Percentiles rank a stretch among this genome's conserved stretches.
Conservation (phyloP, 37 sponge, comb jelly and placozoan genomes). For the Crambe crambe region DNA sequence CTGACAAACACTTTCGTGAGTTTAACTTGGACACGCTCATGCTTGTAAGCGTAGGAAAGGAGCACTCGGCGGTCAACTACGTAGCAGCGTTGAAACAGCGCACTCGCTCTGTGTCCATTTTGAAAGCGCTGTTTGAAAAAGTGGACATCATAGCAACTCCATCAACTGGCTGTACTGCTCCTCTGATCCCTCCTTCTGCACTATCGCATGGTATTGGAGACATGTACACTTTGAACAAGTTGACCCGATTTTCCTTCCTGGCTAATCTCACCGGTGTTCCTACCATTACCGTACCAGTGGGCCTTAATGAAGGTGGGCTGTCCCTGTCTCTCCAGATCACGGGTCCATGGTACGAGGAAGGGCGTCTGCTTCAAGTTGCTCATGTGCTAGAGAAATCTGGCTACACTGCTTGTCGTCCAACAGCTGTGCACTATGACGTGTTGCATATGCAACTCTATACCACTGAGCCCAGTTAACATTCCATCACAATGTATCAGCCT, state of each 20-base stretch:
- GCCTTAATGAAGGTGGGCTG: conserved; percentile 54
- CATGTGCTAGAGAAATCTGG: conserved; percentile 66
- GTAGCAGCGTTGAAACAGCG: conserved; percentile 75
- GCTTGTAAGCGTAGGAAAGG: not conserved
- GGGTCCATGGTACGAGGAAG: conserved; percentile 87
- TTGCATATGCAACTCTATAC: no score
- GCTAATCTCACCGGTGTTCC: conserved; percentile 81
- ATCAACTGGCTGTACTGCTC: conserved; percentile 49
- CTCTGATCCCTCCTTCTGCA: conserved; percentile 41
- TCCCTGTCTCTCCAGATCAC: conserved; percentile 89
- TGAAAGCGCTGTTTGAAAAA: conserved; percentile 51
- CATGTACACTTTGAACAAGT: not conserved
- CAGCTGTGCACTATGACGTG: no score
- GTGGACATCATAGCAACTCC: conserved; percentile 71
- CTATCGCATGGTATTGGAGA: conserved; percentile 40
- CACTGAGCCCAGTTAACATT: no score
- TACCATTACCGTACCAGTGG: conserved; percentile 66
- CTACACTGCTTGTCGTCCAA: no score
- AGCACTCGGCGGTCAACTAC: conserved; percentile 34
- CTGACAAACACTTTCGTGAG: conserved; percentile 61
- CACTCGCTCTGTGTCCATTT: conserved; percentile 48
- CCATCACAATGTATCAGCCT: no score
- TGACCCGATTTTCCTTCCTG: conserved; percentile 57
- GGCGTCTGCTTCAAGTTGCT: conserved; percentile 69
- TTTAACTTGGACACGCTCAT: conserved; percentile 63